These are phyloP conservation scores for Rhopalosiphum maidis DNA, from an alignment of 1,140 invertebrate genomes.

Conservation along the genomic window DNA sequence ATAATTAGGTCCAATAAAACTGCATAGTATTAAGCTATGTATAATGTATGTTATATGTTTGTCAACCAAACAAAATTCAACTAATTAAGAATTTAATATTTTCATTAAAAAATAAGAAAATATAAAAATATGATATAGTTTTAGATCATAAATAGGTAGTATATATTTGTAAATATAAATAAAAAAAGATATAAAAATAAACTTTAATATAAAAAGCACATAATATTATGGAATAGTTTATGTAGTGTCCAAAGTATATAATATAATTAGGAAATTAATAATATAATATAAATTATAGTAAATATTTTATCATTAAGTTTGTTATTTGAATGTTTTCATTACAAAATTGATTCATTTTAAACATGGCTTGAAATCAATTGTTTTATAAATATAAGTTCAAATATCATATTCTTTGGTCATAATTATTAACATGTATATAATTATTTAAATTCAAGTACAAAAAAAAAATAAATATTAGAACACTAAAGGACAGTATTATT, in stretches of 20 bases:
- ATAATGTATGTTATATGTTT: neutral
- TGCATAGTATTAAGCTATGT: too few relatives aligned
- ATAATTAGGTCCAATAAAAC: too few relatives aligned
- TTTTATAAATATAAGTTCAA: neutral
- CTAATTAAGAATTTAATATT: neutral
- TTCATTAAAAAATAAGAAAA: neutral
- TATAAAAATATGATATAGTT: neutral
- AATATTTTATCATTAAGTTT: neutral
- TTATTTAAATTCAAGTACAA: neutral
- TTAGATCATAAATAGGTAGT: neutral
- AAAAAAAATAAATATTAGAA: neutral
- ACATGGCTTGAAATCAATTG: neutral
- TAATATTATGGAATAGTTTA: conserved; percentile 7
- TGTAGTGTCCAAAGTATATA: neutral
- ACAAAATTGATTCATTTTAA: neutral
- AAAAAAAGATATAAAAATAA: conserved; percentile 11
- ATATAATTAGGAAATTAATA: neutral
- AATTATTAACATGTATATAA: neutral
- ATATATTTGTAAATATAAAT: neutral
- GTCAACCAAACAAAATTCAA: neutral
- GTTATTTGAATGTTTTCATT: neutral
- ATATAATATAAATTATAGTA: neutral
- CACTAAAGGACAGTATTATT: neutral
- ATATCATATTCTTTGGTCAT: conserved; percentile 1
- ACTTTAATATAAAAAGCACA: neutral